Base-by-base conservation (phyloP, 2,113 vertebrate genomes). In the Oxyura jamaicensis region DNA sequence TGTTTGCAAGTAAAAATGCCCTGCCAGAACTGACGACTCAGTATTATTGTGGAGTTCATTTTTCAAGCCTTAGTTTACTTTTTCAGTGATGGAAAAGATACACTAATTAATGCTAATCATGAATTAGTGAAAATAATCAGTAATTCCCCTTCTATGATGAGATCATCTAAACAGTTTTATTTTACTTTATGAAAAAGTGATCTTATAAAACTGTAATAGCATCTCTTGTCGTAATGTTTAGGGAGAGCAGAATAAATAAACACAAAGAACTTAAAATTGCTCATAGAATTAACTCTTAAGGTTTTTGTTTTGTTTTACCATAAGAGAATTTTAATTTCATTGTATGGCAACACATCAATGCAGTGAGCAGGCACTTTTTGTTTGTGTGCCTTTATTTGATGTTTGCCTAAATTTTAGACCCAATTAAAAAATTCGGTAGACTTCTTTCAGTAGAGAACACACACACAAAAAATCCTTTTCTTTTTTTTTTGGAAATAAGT, bases 221-320 rank as follows among this genome's bases (percentile, higher is more conserved):
- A 60, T 78, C 90, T 94, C 29, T 80, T 81, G 18, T 62, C 41
- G 21, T 60, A 66, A 35, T 74, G 25, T 60, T 92, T 76, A 87
- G 22, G 79, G 31, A 85, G n/a, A 80, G 41, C 17, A 73, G 83
- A 78, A 85, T 80, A 72, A 88, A 29, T 69, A 80, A 44, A 7
- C 19, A 48, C 2, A 19, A 80, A 58, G 29, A 72, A 78, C 16
- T 86, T n/a, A 46, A 76, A 76, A 56, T 67, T 80, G 18, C 39
- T 93, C 2, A 8, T 46, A 48, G 56, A 71, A 72, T 88, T 67
- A 74, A 55, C 9, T 77, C 6, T n/a, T 60, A 5, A 15, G 79
- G 44, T 10, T 89, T 90, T 94, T 91, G 62, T 73, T 90, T 90
- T 93, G n/a, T 79, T 94, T 94, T 86, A 25, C 35, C 6, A 0